Evolutionary conservation across 1,140 invertebrate species (phyloP).

Genomic region (Holotrichia oblita): DNA sequence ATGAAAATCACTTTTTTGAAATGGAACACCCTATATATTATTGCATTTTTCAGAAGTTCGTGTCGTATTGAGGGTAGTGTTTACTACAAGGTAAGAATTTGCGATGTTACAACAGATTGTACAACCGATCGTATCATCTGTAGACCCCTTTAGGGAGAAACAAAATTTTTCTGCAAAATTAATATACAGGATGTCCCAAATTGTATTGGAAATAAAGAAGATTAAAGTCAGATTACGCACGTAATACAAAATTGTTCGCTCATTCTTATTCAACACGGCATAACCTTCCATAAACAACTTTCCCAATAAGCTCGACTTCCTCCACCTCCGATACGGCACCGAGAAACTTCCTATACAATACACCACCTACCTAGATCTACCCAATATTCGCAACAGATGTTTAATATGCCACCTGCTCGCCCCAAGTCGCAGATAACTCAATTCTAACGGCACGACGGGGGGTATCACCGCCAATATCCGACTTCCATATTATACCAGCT

Average conservation of each 20-base stretch:
- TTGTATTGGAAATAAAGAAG: too few species aligned
- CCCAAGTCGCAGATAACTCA: conserved; percentile 10
- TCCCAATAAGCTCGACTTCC: neutral
- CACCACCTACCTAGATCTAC: too few species aligned
- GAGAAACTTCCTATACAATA: neutral
- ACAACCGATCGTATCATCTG: conserved; percentile 94
- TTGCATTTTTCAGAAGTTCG: too few species aligned
- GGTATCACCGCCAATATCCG: neutral
- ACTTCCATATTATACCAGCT: neutral
- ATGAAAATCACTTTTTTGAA: too few species aligned
- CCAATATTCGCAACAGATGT: neutral
- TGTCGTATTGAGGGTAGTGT: too few species aligned
- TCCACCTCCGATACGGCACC: neutral
- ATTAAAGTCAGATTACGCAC: too few species aligned
- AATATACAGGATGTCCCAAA: too few species aligned
- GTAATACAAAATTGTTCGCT: too few species aligned
- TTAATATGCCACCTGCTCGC: conserved; percentile 19
- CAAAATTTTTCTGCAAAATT: too few species aligned
- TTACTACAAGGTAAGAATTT: too few species aligned
- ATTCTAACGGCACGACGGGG: neutral
- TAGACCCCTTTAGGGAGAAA: conserved; percentile 71
- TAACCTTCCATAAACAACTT: conserved; percentile 3
- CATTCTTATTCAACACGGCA: neutral
- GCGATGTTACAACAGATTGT: too few species aligned
- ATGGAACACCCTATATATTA: too few species aligned